These are phyloP conservation scores for Zosterops borbonicus DNA, from an alignment of 2,113 vertebrate species.

Conservation along the genomic window DNA sequence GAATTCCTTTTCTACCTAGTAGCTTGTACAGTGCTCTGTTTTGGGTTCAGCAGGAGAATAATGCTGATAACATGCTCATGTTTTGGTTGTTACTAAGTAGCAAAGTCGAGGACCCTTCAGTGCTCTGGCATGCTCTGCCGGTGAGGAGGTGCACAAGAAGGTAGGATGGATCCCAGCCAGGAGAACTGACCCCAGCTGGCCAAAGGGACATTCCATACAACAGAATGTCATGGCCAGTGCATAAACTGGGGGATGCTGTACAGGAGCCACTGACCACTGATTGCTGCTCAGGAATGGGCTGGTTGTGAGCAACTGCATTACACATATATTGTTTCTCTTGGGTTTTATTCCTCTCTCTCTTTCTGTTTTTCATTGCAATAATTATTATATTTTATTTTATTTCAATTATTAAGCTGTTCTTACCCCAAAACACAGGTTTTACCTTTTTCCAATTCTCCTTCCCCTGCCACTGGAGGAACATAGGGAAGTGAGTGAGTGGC, in stretches of 20 bases:
- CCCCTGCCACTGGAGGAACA: not conserved
- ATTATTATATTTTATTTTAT: not conserved
- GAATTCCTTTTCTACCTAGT: not conserved
- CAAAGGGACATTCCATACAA: not conserved
- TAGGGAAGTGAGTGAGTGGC: not conserved
- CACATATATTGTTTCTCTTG: not conserved
- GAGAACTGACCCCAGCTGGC: not conserved
- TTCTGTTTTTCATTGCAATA: not conserved
- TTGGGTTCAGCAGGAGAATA: not conserved
- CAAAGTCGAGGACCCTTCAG: not conserved
- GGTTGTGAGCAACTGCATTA: not conserved
- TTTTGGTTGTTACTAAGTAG: not conserved
- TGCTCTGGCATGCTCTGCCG: not conserved
- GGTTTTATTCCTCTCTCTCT: not conserved
- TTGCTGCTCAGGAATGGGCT: not conserved
- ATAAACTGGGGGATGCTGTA: not conserved
- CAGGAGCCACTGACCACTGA: not conserved
- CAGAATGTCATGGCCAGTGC: not conserved
- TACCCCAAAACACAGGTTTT: not conserved
- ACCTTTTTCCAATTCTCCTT: not conserved
- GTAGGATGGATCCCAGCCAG: not conserved
- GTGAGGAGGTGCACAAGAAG: not conserved
- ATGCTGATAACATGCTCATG: not conserved
- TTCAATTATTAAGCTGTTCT: not conserved
- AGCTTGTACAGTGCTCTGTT: not conserved